Percentiles rank a stretch among this genome's conserved stretches.
These are phyloP conservation scores for Chiloscyllium plagiosum DNA, from an alignment of 2,113 vertebrate genomes.

Conservation along the genomic window DNA sequence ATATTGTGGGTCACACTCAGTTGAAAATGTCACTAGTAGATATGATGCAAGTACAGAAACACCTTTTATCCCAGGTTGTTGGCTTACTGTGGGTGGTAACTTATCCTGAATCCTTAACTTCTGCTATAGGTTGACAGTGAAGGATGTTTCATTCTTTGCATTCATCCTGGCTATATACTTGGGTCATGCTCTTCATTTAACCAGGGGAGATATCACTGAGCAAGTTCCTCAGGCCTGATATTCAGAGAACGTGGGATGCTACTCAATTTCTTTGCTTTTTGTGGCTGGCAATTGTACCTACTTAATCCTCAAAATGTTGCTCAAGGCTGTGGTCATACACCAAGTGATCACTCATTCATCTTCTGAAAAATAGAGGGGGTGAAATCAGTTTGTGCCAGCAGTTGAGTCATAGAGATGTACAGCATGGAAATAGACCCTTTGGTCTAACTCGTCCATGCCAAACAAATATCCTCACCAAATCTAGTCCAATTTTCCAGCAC, in stretches of 20 bases:
- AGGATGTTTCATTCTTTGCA: neutral
- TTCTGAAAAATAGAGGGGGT: neutral
- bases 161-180: neutral
- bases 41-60: neutral
- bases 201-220: neutral
- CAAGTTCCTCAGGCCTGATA: neutral
- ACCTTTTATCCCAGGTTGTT: neutral
- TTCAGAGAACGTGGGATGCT: neutral
- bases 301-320: neutral
- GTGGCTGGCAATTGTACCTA: neutral
- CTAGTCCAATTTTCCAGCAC: too few relatives aligned
- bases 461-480: too few relatives aligned
- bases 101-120: neutral
- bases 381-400: too few relatives aligned
- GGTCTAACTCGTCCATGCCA: too few relatives aligned
- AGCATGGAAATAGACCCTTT: too few relatives aligned
- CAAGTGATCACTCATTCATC: neutral
- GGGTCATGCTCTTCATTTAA: neutral
- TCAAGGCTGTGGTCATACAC: neutral
- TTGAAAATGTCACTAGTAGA: neutral
- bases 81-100: neutral
- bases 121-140: neutral
- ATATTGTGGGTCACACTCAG: neutral
- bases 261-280: neutral
- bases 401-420: too few relatives aligned